A percentile compares a stretch with the other conserved stretches of the same genome.
Conservation (phyloP, 1,140 invertebrate genomes). For the Archivesica marissinica region DNA sequence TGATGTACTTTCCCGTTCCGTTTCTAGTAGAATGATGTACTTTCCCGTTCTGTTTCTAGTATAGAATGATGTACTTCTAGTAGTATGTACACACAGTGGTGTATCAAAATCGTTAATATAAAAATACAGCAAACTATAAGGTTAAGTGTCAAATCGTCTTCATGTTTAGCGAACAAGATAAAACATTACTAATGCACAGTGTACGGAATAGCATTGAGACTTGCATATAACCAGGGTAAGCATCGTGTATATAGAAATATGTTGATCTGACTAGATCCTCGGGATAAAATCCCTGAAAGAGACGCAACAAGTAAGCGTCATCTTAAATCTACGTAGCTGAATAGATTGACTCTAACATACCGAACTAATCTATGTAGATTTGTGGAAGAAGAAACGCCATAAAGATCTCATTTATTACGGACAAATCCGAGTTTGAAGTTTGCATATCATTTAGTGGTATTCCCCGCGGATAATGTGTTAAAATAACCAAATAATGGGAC, state of each 20-base stretch:
- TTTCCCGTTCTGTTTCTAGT: no score
- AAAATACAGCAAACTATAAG: no score
- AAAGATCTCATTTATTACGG: conserved; percentile 58
- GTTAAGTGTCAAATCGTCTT: no score
- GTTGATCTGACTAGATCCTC: conserved; percentile 55
- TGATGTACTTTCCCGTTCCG: no score
- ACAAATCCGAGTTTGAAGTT: conserved; percentile 64
- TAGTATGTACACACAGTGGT: no score
- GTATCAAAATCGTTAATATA: no score
- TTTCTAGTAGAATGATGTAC: no score
- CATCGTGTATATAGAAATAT: conserved; percentile 54
- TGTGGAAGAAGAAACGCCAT: conserved; percentile 11
- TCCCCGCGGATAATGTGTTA: conserved; percentile 64
- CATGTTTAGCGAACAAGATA: no score
- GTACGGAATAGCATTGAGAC: neutral
- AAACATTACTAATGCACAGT: neutral
- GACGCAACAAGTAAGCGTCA: conserved; percentile 57
- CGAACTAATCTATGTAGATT: conserved; percentile 45
- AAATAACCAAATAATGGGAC: conserved; percentile 63
- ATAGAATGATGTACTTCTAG: no score
- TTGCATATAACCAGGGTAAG: conserved; percentile 5
- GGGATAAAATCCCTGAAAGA: conserved; percentile 55
- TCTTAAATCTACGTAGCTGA: conserved; percentile 48
- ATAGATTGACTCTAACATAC: conserved; percentile 62
- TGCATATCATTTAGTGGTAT: conserved; percentile 62